Evolutionary conservation across 2,888 invertebrate genomes (phyloP), one percentile per base, ranked within the genome.

Genomic region (Mylabris sibirica): DNA sequence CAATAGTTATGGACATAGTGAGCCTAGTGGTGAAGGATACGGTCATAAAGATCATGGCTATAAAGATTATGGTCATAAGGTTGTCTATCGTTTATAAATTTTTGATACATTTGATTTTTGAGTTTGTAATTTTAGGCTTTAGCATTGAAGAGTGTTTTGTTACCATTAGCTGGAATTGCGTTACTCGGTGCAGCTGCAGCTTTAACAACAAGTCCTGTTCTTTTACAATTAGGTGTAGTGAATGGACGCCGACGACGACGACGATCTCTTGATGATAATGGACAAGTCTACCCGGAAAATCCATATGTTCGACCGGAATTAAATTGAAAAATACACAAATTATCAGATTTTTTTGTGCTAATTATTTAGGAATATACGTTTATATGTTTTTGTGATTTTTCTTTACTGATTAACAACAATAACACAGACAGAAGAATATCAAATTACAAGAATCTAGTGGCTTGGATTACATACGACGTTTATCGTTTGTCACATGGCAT

Each of bases 131-230:
- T 84, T 26, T 82, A 91, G 91, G 88, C 87, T 12, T 82, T 90
- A 60, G 89, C 89, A 41, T 83, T 91, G 35, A 88, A 88, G 84
- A 87, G 90, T 59, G 83, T 92, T 49, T 83, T 92, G 62, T 88
- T 91, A 81, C 94, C 94, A 0, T 83, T 94, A 73, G 94, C 93
- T 49, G 94, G 94, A 24, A 89, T 93, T 59, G 94, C 94, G 0
- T 74, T 88, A 61, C 87, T 95, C n/a, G 84, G 93, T 61, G 94
- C 94, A 44, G 93, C 93, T 35, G 93, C 94, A 1, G 94, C 94
- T 24, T 91, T 94, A 17, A 85, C 94, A 68, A 91, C 93, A 65
- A 93, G 94, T 84, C 94, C 95, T 4, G 87, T 94, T 64, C 87
- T 95, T 14, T 84, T 95, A 44, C 94, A 94, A 82, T 87, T 95